phyloP scores from a whole-genome alignment of 23 tunicate genomes.

The Styela plicata region DNA sequence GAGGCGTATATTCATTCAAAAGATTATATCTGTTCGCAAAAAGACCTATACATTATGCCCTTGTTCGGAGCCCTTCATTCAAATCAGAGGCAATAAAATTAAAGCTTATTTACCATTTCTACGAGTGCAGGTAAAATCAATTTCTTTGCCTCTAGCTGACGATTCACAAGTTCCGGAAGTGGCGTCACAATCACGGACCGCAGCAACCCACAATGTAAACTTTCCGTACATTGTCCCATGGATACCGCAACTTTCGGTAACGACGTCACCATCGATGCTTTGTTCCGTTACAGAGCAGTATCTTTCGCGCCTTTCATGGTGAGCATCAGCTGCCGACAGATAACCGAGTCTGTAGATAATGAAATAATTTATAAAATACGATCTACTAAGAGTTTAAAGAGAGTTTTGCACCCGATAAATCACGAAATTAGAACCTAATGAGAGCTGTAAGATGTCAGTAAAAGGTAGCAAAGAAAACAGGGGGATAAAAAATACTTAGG shows the following conservation, averaged over 20 bases:
- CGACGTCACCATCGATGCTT: constrained; percentile 12
- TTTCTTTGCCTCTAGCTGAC: background rate
- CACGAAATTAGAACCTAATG: too few relatives aligned
- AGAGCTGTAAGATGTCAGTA: too few relatives aligned
- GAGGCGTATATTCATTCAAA: too few relatives aligned
- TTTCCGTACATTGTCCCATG: constrained; percentile 11
- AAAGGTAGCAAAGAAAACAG: too few relatives aligned
- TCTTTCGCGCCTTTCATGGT: background rate
- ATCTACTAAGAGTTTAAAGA: too few relatives aligned
- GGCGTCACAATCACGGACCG: background rate
- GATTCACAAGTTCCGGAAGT: background rate
- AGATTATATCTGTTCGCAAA: too few relatives aligned
- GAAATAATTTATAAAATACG: too few relatives aligned
- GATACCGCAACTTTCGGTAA: background rate
- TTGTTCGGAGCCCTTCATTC: too few relatives aligned
- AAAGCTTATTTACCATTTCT: background rate
- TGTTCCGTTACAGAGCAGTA: background rate
- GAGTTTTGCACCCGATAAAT: too few relatives aligned
- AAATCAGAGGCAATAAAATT: too few relatives aligned
- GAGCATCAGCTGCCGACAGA: constrained; percentile 1
- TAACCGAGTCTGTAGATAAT: background rate
- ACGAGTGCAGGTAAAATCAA: background rate
- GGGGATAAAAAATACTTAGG: too few relatives aligned
- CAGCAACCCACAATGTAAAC: background rate
- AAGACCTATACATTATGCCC: too few relatives aligned